A percentile compares a stretch with the other conserved stretches of the same genome.
These are phyloP conservation scores for Campaea margaritaria DNA, from an alignment of 2,888 invertebrate genomes.

Conservation along the genomic window DNA sequence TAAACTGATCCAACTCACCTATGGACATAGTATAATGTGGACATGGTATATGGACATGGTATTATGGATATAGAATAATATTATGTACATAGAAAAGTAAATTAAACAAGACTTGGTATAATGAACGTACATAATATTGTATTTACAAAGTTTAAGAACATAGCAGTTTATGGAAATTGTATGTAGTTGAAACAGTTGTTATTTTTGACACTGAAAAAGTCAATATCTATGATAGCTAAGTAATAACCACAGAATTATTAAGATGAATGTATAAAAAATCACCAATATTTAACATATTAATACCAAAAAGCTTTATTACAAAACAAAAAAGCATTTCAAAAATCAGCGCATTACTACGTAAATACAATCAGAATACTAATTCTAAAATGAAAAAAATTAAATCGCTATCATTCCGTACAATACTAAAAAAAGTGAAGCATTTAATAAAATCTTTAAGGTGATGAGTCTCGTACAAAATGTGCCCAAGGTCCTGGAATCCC, in stretches of 20 bases:
- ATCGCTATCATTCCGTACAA: constrained; percentile 35
- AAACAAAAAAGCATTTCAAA: not conserved
- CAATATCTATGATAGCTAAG: too few species aligned
- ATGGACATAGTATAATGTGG: not conserved
- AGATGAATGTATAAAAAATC: not conserved
- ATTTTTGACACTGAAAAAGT: too few species aligned
- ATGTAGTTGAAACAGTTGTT: too few species aligned
- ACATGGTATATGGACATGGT: too few species aligned
- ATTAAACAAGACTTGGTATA: constrained; percentile 1
- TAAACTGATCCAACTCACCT: constrained; percentile 46
- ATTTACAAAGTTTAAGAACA: too few species aligned
- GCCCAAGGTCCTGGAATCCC: constrained; percentile 66
- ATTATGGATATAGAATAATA: not conserved
- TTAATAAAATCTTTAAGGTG: constrained; percentile 53
- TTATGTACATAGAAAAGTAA: not conserved
- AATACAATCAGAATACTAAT: constrained; percentile 23
- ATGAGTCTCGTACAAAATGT: constrained; percentile 47
- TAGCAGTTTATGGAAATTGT: too few species aligned
- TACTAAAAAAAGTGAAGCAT: constrained; percentile 37
- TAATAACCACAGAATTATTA: too few species aligned
- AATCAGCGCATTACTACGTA: constrained; percentile 7
- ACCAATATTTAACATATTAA: not conserved
- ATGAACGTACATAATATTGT: not conserved
- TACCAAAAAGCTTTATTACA: not conserved
- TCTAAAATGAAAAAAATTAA: constrained; percentile 27